A percentile compares a stretch with the other conserved stretches of the same genome.
Conservation (phyloP, 1,140 invertebrate genomes). For the Neodiprion fabricii region DNA sequence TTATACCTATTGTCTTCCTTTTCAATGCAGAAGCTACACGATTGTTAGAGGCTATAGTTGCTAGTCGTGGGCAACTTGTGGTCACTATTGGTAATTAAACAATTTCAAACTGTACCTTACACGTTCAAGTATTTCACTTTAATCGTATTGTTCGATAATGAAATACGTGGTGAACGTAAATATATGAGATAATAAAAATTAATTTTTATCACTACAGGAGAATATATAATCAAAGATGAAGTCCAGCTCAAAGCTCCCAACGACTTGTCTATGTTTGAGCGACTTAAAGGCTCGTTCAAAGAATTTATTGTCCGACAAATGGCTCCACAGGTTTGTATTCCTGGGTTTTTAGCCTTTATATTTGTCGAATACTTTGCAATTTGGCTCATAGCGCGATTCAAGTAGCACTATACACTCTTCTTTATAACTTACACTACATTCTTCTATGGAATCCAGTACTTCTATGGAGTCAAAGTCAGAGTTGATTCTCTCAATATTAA, state of each 20-base stretch:
- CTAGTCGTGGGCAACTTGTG: slow-evolving; percentile 37
- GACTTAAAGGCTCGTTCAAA: slow-evolving; percentile 55
- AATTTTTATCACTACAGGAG: slow-evolving; percentile 36
- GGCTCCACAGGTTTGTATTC: slow-evolving; percentile 31
- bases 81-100: slow-evolving; percentile 47
- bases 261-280: slow-evolving; percentile 55
- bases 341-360: slow-evolving; percentile 35
- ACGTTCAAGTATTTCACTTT: not conserved
- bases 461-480: not conserved
- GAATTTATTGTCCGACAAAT: slow-evolving; percentile 53
- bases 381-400: slow-evolving; percentile 33
- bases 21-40: slow-evolving; percentile 80
- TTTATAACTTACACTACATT: too few species aligned
- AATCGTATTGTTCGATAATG: slow-evolving; percentile 5
- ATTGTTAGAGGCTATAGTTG: slow-evolving; percentile 66
- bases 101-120: not conserved
- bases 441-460: too few species aligned
- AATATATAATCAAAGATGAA: slow-evolving; percentile 46
- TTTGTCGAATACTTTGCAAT: slow-evolving; percentile 35
- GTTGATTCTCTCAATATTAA: not conserved
- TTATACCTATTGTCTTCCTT: slow-evolving; percentile 90
- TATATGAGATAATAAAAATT: not conserved
- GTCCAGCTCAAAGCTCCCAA: slow-evolving; percentile 52
- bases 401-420: not conserved
- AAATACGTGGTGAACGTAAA: not conserved